These are phyloP conservation scores for Lepidostoma basale DNA, from an alignment of 1,140 invertebrate species.

Conservation along the genomic window DNA sequence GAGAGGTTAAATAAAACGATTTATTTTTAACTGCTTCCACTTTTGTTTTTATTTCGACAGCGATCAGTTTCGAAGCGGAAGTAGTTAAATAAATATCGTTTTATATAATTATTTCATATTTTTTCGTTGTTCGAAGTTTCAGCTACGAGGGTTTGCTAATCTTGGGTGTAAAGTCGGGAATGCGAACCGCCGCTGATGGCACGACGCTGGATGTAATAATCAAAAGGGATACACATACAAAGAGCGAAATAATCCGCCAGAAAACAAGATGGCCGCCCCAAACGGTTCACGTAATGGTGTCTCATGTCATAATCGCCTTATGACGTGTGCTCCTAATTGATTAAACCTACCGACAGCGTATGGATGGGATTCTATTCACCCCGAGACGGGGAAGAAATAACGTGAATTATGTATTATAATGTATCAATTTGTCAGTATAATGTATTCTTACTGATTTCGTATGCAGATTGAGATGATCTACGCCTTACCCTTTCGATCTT, in stretches of 20 bases:
- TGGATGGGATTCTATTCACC: conserved; percentile 17
- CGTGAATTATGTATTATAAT: conserved; percentile 13
- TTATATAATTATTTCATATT: too few species aligned
- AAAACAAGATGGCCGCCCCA: conserved; percentile 28
- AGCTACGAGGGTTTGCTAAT: too few species aligned
- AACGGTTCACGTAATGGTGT: conserved; percentile 8
- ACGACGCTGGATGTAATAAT: conserved; percentile 20
- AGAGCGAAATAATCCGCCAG: conserved; percentile 36
- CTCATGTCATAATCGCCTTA: conserved; percentile 38
- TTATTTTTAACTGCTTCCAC: too few species aligned
- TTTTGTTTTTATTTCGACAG: too few species aligned
- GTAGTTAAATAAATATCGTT: too few species aligned
- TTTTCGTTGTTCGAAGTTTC: too few species aligned
- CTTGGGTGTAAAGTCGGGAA: background rate
- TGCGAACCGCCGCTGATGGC: background rate
- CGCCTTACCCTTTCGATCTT: too few species aligned
- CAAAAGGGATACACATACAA: conserved; percentile 29
- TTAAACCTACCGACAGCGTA: conserved; percentile 17
- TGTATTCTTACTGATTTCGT: background rate
- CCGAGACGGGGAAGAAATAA: conserved; percentile 6
- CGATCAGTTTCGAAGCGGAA: too few species aligned
- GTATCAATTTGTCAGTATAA: conserved; percentile 3
- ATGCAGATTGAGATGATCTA: too few species aligned
- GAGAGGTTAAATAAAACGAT: too few species aligned
- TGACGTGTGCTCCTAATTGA: conserved; percentile 37